Conservation (phyloP, 1,140 invertebrate genomes). For the Neodiprion fabricii region DNA sequence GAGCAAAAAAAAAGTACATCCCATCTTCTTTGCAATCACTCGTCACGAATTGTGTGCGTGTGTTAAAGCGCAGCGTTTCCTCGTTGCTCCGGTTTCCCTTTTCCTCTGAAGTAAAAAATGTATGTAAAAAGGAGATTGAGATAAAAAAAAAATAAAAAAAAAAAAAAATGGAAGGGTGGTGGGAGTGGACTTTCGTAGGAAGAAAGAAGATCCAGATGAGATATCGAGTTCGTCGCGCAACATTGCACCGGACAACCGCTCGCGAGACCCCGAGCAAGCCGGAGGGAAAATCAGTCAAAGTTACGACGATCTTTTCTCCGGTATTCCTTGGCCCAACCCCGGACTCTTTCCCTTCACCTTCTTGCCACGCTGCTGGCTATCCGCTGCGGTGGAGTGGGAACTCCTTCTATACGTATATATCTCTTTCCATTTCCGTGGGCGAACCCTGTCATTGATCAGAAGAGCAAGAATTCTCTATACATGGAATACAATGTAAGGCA, state of each 20-base stretch:
- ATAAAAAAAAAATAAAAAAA: not conserved
- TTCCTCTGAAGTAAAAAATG: no score
- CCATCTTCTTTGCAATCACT: no score
- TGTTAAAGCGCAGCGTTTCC: no score
- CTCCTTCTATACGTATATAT: not conserved
- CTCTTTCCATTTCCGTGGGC: not conserved
- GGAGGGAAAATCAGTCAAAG: not conserved
- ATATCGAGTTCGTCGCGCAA: conserved; percentile 7
- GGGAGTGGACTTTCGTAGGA: not conserved
- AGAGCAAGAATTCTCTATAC: not conserved
- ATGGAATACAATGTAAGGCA: no score
- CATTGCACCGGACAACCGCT: conserved; percentile 1
- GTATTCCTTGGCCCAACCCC: not conserved
- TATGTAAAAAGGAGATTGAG: not conserved
- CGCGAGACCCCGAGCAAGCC: not conserved
- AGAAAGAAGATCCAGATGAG: not conserved
- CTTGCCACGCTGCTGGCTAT: not conserved
- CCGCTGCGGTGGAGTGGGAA: no score
- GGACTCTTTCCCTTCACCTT: not conserved
- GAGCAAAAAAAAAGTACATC: no score
- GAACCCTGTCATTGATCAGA: not conserved
- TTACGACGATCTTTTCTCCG: conserved; percentile 2
- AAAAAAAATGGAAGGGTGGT: not conserved
- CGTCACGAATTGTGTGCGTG: no score
- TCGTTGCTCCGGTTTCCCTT: no score